phyloP scores from a whole-genome alignment of 92 coral and sea anemone species.

The Palythoa grandiflora region DNA sequence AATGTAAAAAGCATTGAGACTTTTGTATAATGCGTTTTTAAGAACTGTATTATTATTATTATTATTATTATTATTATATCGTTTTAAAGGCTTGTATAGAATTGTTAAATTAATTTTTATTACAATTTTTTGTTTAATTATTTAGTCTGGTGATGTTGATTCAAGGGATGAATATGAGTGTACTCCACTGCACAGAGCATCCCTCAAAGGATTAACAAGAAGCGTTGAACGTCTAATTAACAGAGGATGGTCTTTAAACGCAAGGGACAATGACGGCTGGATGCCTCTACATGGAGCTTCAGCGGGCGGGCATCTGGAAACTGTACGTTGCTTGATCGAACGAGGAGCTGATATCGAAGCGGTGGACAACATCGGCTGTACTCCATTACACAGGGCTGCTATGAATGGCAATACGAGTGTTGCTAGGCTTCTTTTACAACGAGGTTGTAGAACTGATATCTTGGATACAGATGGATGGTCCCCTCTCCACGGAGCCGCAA shows the following conservation, averaged over 20 bases:
- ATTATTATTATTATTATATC: no score
- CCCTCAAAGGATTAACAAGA: neutral
- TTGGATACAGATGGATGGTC: neutral
- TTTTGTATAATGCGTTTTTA: no score
- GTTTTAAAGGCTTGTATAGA: no score
- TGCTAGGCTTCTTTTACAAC: neutral
- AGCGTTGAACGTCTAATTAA: neutral
- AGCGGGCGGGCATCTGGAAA: neutral
- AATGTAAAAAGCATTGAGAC: no score
- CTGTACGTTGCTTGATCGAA: conserved; percentile 12
- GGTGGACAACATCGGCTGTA: neutral
- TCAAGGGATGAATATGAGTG: neutral
- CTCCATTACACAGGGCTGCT: conserved; percentile 6
- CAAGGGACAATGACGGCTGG: conserved; percentile 12
- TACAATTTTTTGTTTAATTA: no score
- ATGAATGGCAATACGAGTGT: neutral
- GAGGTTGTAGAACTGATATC: conserved; percentile 1
- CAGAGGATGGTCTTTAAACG: neutral
- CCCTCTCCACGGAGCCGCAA: conserved; percentile 12
- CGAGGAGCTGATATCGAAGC: conserved; percentile 26
- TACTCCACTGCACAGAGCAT: conserved; percentile 4
- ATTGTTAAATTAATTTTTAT: no score
- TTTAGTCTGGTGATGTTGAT: neutral
- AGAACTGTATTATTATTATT: no score
- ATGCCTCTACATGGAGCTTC: conserved; percentile 13